Conservation (phyloP, 2,888 invertebrate species). For the Lasioglossum zephyrum region DNA sequence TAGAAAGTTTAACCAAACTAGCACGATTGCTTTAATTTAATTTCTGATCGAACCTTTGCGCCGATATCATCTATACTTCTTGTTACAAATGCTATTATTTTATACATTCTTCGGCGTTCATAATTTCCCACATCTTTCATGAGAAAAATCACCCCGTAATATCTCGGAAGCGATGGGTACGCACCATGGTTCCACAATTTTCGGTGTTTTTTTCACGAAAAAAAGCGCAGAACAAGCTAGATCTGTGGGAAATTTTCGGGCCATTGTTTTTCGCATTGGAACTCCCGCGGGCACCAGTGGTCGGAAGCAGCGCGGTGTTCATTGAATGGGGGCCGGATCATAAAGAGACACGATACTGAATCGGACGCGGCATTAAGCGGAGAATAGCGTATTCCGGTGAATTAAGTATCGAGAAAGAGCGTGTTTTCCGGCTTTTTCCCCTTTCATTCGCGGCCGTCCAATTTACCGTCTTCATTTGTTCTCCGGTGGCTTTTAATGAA, state of each 20-base stretch:
- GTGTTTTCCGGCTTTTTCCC: neutral
- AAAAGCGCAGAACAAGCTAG: neutral
- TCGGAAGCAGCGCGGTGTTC: neutral
- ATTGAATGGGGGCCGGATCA: neutral
- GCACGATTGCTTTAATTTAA: too few relatives aligned
- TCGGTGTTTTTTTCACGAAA: neutral
- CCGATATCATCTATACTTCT: too few relatives aligned
- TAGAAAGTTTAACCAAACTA: too few relatives aligned
- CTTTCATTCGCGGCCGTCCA: slow-evolving; percentile 27
- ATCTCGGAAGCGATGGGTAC: too few relatives aligned
- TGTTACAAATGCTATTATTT: too few relatives aligned
- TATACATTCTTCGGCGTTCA: too few relatives aligned
- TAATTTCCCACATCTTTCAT: too few relatives aligned
- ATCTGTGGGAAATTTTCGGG: neutral
- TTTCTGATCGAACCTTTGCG: too few relatives aligned
- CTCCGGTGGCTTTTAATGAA: slow-evolving; percentile 45
- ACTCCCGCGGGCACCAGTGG: neutral
- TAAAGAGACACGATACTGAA: slow-evolving; percentile 3
- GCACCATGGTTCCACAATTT: too few relatives aligned
- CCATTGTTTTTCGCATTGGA: neutral
- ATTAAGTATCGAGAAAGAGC: slow-evolving; percentile 37
- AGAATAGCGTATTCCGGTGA: slow-evolving; percentile 21
- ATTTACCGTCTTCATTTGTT: slow-evolving; percentile 58
- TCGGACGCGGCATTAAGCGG: slow-evolving; percentile 24
- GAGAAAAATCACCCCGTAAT: too few relatives aligned